Percentiles rank a stretch among this genome's conserved stretches.
phyloP scores from a whole-genome alignment of 2,888 invertebrate genomes.

The Mesodorylaimus sp. region DNA sequence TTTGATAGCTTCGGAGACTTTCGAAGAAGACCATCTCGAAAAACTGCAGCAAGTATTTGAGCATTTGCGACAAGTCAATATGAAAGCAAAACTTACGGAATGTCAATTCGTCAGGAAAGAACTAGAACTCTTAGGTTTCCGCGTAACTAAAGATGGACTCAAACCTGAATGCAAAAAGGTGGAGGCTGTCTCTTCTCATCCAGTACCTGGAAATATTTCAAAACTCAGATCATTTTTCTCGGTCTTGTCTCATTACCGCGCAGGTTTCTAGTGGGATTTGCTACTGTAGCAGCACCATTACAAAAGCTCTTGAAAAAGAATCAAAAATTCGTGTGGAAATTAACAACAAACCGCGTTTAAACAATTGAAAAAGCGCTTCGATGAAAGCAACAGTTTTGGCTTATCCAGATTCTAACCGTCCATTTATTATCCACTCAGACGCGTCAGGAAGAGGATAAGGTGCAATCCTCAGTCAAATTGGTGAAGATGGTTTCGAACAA shows the following conservation, averaged over 20 bases:
- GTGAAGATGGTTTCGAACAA: no score
- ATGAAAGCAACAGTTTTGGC: constrained; percentile 12
- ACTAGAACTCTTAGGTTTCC: constrained; percentile 12
- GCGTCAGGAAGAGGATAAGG: constrained; percentile 3
- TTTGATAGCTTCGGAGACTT: constrained; percentile 13
- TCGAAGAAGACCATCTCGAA: constrained; percentile 13
- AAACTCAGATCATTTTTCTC: constrained; percentile 1
- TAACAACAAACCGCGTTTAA: no score
- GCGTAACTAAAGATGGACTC: constrained; percentile 7
- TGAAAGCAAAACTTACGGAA: constrained; percentile 16
- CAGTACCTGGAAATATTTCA: constrained; percentile 2
- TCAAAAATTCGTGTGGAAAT: constrained; percentile 6
- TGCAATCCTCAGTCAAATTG: constrained; percentile 15
- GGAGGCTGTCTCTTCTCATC: constrained; percentile 1
- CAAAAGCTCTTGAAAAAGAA: no score
- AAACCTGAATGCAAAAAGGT: constrained; percentile 2
- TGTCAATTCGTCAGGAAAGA: constrained; percentile 13
- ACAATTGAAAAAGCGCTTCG: constrained; percentile 1
- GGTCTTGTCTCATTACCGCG: not conserved
- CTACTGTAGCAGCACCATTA: constrained; percentile 1
- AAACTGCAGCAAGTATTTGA: constrained; percentile 13
- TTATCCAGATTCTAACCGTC: constrained; percentile 13
- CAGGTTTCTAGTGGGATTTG: not conserved
- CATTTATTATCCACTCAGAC: constrained; percentile 10
- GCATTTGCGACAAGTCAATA: constrained; percentile 12